Evolutionary conservation across 2,113 vertebrate genomes (phyloP), one percentile per base, ranked within the genome.

Genomic region (Tenebrosternarchus preto): DNA sequence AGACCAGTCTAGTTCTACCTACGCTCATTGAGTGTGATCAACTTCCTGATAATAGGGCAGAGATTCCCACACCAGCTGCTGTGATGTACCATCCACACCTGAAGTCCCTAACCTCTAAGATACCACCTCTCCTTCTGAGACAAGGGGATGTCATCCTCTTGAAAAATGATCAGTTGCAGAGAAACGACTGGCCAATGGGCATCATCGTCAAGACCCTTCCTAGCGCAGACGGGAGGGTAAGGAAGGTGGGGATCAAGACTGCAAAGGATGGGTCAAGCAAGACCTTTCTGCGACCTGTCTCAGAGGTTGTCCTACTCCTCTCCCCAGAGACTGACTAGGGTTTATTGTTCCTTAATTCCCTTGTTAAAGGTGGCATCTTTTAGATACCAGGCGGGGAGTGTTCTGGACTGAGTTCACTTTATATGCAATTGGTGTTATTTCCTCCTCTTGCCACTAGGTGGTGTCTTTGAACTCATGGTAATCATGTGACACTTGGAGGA

Each of bases 171-270:
- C 81, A 73, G 56, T 25, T 25, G 12, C 24, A 59, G 39, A 46
- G 76, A 22, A 83, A 83, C 43, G 59, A 78, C 11, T 78, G 76
- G 76, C 76, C 81, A 5, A 53, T 77, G 60, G 75, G 39, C 27
- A 16, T 66, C 20, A 24, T 82, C 4, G 31, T 19, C 15, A 22
- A 60, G 20, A 8, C 20, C 74, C 2, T 64, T 73, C 67, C 75
- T 1, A 50, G 75, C n/a, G 53, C 17, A 25, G 81, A 82, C 27
- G 53, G 50, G 5, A 43, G 6, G 5, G 76, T 83, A n/a, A 53
- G 60, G 61, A 36, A 24, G 22, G 17, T 53, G 39, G 68, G 50
- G 17, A 11, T 71, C 3, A 46, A 50, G 43, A 24, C n/a, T n/a
- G n/a, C n/a, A n/a, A n/a, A n/a, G n/a, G n/a, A n/a, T n/a, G n/a